Evolutionary conservation across 1,140 invertebrate species (phyloP).

Genomic region (Neodiprion pinetum): DNA sequence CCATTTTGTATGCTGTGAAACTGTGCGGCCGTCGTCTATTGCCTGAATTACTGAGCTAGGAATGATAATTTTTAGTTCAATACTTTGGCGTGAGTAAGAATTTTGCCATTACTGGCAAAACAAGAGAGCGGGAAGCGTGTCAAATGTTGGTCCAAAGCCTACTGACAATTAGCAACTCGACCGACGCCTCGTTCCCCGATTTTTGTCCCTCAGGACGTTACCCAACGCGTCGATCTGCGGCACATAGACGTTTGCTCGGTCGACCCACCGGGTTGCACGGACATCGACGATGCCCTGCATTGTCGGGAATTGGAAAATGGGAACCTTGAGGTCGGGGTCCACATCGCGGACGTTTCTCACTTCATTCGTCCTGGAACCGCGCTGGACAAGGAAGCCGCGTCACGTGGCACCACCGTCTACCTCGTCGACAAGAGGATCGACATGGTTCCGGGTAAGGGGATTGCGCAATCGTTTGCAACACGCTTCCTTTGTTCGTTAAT

Average conservation of each 20-base stretch:
- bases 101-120: slow-evolving; percentile 17
- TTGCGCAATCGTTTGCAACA: slow-evolving; percentile 15
- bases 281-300: slow-evolving; percentile 99
- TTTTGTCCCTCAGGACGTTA: slow-evolving; percentile 71
- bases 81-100: background rate
- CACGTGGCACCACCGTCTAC: slow-evolving; percentile 89
- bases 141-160: slow-evolving; percentile 12
- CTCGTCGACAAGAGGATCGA: slow-evolving; percentile 88
- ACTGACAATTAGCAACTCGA: slow-evolving; percentile 15
- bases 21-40: too few relatives aligned
- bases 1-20: too few relatives aligned
- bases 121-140: slow-evolving; percentile 10
- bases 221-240: slow-evolving; percentile 82
- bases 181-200: slow-evolving; percentile 29
- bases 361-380: slow-evolving; percentile 90
- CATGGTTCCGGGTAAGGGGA: slow-evolving; percentile 78
- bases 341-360: slow-evolving; percentile 95
- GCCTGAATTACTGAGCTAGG: background rate
- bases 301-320: slow-evolving; percentile 78
- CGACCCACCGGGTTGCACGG: slow-evolving; percentile 98
- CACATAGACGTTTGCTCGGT: slow-evolving; percentile 93
- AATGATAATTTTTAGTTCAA: background rate
- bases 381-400: slow-evolving; percentile 86
- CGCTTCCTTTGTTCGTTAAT: background rate
- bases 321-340: slow-evolving; percentile 90